Base-by-base conservation (phyloP, 2,888 invertebrate species). In the Uropetala carovei region DNA sequence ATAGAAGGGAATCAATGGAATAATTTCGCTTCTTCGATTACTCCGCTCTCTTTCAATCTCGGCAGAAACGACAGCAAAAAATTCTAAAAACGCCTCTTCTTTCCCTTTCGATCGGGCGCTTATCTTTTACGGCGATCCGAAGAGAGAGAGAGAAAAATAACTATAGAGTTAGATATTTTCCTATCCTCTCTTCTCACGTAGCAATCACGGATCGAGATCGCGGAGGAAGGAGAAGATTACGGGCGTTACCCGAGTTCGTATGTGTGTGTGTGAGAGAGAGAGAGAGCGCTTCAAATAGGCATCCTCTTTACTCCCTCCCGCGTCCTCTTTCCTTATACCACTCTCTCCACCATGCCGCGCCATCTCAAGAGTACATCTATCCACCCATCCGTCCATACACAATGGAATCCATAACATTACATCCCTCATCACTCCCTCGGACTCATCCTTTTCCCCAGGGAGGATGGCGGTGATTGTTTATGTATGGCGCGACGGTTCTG, bases 331-430 rank as follows among this genome's bases (percentile, higher is more conserved):
- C 75, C 22, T 64, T 64, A n/a, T 64, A 64, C n/a, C 75, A 75
- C 43, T 43, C 43, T 43, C 5, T 75, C 75, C 75, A 27, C 11
- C 13, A 27, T 3, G 22, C 75, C 27, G 22, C 22, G 4, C n/a
- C 75, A 22, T 27, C n/a, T 22, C 68, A 18, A n/a, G 68, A 68
- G 68, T 68, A 10, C 68, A 68, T 68, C 68, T 68, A 68, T 68
- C 68, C 68, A 11, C 18, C 68, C 68, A 22, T 68, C 68, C n/a
- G 68, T 9, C 68, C n/a, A 68, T 68, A 68, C 75, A 75, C 75
- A 75, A 75, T 75, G 75, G 75, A 75, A 75, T 75, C 75, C 75
- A 75, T 75, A 75, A 75, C 75, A 75, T 75, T 75, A 75, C 75
- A 75, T 27, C 27, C 75, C 75, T 27, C 75, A 75, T 75, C 75